phyloP scores from a whole-genome alignment of 2,113 vertebrate genomes.

The Amia ocellicauda region DNA sequence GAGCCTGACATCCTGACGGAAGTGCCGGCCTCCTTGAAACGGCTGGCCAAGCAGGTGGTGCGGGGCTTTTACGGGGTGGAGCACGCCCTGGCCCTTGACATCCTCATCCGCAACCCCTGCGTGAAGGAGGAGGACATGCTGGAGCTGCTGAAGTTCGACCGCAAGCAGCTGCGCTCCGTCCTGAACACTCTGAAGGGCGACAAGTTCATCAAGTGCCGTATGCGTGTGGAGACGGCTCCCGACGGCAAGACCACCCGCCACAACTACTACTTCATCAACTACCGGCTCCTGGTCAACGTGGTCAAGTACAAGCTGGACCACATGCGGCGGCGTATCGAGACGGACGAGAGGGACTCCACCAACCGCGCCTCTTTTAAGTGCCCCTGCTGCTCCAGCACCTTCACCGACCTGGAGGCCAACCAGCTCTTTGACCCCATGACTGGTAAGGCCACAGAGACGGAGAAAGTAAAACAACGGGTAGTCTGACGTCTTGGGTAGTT shows the following conservation, averaged over 20 bases:
- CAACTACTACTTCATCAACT: constrained; percentile 98
- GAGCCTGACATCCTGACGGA: constrained; percentile 90
- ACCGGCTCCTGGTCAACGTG: constrained; percentile 91
- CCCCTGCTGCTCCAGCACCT: constrained; percentile 88
- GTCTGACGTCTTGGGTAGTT: too few species aligned
- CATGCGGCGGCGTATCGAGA: constrained; percentile 96
- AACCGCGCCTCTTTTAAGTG: constrained; percentile 94
- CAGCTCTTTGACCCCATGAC: constrained; percentile 91
- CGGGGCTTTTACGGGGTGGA: constrained; percentile 95
- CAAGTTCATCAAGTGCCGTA: constrained; percentile 97
- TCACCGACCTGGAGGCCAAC: constrained; percentile 96
- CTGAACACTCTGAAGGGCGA: constrained; percentile 94
- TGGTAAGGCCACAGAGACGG: constrained; percentile 62
- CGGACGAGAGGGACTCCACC: constrained; percentile 92
- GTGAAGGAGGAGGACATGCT: constrained; percentile 98
- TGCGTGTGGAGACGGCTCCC: constrained; percentile 91
- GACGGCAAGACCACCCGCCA: constrained; percentile 95
- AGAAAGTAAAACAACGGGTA: too few species aligned
- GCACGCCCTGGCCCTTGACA: constrained; percentile 91
- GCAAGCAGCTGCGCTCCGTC: constrained; percentile 92
- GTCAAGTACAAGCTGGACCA: constrained; percentile 98
- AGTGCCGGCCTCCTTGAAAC: constrained; percentile 88
- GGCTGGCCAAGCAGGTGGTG: constrained; percentile 93
- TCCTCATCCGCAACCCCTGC: constrained; percentile 92
- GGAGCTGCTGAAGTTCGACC: constrained; percentile 95